Conservation (phyloP, 64 coral and sea anemone genomes). For the Anthopleura sola region DNA sequence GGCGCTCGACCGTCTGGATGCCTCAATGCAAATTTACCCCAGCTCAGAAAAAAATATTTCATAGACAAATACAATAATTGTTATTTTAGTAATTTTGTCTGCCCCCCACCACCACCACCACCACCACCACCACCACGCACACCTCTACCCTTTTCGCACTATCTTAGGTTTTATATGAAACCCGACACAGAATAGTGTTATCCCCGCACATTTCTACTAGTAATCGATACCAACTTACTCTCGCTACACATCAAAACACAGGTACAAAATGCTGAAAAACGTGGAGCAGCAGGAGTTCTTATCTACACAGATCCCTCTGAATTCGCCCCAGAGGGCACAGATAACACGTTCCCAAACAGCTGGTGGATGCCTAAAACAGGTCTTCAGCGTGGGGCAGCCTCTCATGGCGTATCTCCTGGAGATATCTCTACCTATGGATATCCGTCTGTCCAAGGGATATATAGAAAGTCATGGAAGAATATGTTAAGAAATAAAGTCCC, state of each 20-base stretch:
- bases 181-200: too few species aligned
- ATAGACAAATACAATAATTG: too few species aligned
- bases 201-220: too few species aligned
- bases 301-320: conserved; percentile 74
- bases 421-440: conserved; percentile 60
- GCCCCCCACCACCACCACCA: too few species aligned
- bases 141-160: too few species aligned
- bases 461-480: conserved; percentile 17
- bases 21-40: too few species aligned
- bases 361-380: conserved; percentile 85
- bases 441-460: conserved; percentile 68
- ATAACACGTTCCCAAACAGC: conserved; percentile 60
- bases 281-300: conserved; percentile 57
- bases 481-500: conserved; percentile 32
- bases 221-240: too few species aligned
- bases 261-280: background rate
- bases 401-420: conserved; percentile 32
- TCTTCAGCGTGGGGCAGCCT: conserved; percentile 47
- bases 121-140: too few species aligned
- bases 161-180: too few species aligned
- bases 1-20: too few species aligned
- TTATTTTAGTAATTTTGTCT: too few species aligned
- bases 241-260: background rate
- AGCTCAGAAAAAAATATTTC: too few species aligned
- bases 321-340: conserved; percentile 64